Evolutionary conservation across 2,797 vertebrate species (phyloP).

Genomic region (Xiphorhynchus erythropygius): DNA sequence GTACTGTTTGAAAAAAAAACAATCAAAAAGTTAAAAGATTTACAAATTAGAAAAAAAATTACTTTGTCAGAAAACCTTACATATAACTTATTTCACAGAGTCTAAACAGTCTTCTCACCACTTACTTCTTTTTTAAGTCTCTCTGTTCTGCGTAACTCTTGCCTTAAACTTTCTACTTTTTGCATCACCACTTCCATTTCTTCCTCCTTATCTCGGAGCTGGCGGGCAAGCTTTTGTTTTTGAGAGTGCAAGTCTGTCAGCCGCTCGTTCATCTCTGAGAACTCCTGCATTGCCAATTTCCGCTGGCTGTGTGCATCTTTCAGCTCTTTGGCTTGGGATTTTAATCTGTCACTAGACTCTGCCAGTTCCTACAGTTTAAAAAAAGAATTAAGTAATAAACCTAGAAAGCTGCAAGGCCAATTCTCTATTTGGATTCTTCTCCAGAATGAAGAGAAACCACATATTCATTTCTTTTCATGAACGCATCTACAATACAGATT

Average conservation of each 20-base stretch:
- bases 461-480: conserved; percentile 24
- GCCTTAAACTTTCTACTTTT: conserved; percentile 91
- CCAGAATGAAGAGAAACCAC: conserved; percentile 13
- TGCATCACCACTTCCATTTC: conserved; percentile 92
- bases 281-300: conserved; percentile 95
- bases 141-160: conserved; percentile 95
- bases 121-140: conserved; percentile 96
- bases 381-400: conserved; percentile 76
- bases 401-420: conserved; percentile 64
- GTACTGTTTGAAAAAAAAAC: conserved; percentile 12
- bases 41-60: background rate
- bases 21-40: background rate
- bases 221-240: conserved; percentile 93
- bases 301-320: conserved; percentile 97
- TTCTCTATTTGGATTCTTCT: conserved; percentile 39
- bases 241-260: conserved; percentile 92
- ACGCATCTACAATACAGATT: background rate
- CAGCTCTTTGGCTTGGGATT: conserved; percentile 94
- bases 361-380: conserved; percentile 82
- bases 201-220: conserved; percentile 96
- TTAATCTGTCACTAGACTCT: conserved; percentile 84
- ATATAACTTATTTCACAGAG: conserved; percentile 17
- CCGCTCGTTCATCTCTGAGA: conserved; percentile 94
- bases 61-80: conserved; percentile 41
- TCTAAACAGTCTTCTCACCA: conserved; percentile 72